phyloP scores from a whole-genome alignment of 2,888 invertebrate genomes.

The Lymantria dispar region DNA sequence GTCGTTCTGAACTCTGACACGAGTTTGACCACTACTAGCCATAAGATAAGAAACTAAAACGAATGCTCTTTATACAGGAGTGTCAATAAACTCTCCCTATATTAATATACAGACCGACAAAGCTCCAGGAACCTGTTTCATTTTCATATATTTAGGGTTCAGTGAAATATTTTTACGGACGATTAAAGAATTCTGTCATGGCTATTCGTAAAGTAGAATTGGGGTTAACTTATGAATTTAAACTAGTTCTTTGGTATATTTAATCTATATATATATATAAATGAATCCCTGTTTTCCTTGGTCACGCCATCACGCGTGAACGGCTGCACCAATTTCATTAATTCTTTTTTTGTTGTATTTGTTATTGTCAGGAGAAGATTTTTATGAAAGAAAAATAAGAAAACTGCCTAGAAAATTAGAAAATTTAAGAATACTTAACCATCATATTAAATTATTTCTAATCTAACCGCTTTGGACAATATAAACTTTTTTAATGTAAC shows the following conservation, averaged over 20 bases:
- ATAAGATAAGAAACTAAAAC: background rate
- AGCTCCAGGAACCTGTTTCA: constrained; percentile 34
- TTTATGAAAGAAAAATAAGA: too few species aligned
- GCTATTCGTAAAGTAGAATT: background rate
- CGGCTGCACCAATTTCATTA: too few species aligned
- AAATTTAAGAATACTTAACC: too few species aligned
- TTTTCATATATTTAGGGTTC: constrained; percentile 38
- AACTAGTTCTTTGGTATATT: background rate
- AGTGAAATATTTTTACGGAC: constrained; percentile 18
- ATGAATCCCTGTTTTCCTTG: too few species aligned
- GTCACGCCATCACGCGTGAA: too few species aligned
- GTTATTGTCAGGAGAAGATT: too few species aligned
- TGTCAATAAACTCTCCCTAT: constrained; percentile 38
- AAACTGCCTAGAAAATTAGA: too few species aligned
- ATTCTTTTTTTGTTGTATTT: too few species aligned
- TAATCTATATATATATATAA: too few species aligned
- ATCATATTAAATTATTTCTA: too few species aligned
- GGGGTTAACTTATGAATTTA: background rate
- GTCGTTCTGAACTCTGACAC: constrained; percentile 9
- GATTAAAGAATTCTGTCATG: constrained; percentile 7
- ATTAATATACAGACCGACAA: constrained; percentile 39
- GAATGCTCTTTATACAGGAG: constrained; percentile 17
- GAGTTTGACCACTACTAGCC: constrained; percentile 1
- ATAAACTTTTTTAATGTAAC: too few species aligned
- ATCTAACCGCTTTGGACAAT: too few species aligned